Evolutionary conservation across 2,113 vertebrate genomes (phyloP), one percentile per base, ranked within the genome.

Genomic region (Polyodon spathula): DNA sequence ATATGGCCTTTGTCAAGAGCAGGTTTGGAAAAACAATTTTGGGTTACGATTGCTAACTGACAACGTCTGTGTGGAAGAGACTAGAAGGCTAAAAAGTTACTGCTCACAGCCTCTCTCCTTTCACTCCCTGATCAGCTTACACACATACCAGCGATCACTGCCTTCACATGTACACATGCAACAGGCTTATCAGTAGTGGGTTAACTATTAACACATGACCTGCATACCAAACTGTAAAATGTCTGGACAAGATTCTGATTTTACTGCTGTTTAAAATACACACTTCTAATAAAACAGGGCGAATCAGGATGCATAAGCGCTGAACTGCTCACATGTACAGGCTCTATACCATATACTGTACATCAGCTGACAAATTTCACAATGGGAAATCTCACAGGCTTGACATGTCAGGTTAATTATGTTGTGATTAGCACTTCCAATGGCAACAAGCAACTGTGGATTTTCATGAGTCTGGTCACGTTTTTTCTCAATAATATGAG

Each of bases 391-490:
- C 11, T n/a, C 46, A 12, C 46, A 50, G 46, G 10, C 46, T 50
- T 12, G n/a, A n/a, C n/a, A n/a, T n/a, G n/a, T n/a, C n/a, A n/a
- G n/a, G n/a, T n/a, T n/a, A 14, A n/a, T n/a, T 8, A 43, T 50
- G 46, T 50, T 50, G 46, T 50, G 10, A 14, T 50, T n/a, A 50
- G 46, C 46, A n/a, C n/a, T n/a, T 2, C 46, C 11, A 50, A n/a
- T 50, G 46, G 46, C 11, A 50, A 50, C 46, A 10, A 50, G 46
- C 46, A n/a, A n/a, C n/a, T n/a, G n/a, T n/a, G n/a, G n/a, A 50
- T 50, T 50, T 50, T 50, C n/a, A n/a, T 50, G 46, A 11, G 11
- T 50, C 46, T 50, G 46, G 46, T 50, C 46, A 50, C 11, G 46
- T 50, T 14, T 50, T 50, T 50, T 10, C 11, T 50, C 46, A 50